Evolutionary conservation across 2,797 vertebrate species (phyloP), one percentile per base, ranked within the genome.

Genomic region (Pseudochirops corinnae): DNA sequence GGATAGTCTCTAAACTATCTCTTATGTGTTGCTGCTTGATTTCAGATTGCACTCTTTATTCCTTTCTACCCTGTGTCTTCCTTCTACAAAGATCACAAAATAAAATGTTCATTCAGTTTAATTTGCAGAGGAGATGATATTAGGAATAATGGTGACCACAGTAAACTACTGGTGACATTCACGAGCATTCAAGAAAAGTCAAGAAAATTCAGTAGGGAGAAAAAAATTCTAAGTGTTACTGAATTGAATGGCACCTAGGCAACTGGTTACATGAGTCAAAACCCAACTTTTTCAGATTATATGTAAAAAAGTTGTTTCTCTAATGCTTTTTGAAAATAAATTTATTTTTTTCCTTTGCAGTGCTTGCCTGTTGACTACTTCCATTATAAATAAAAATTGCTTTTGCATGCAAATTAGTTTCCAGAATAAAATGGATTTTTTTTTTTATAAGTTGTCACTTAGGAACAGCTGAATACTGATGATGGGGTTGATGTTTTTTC

Each of bases 381-480:
- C 90, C 56, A 55, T 90, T n/a, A 58, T 16, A 67, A 0, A 87
- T 1, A 91, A 6, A 90, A 50, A 0, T 52, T 93, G 50, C 56
- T 94, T 96, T 91, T 93, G 7, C 24, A 96, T 95, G n/a, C 67
- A 90, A 90, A 94, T 92, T 96, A 5, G 90, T 95, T 95, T 93
- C 31, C 24, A 93, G 39, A 96, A 95, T 94, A 21, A 95, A 93
- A 94, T 96, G 58, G 74, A 91, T n/a, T n/a, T n/a, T n/a, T 52
- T 92, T 97, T 95, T 96, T 95, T 96, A 4, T 93, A 55, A 55
- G 55, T 94, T 52, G 29, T 95, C 67, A 95, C 94, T 94, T 97
- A 58, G 1, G 94, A 90, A 50, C 56, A 92, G 21, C 50, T 92
- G 33, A 96, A 16, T 96, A 90, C 5, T 94, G 91, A 96, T 96